Evolutionary conservation across 2,888 invertebrate genomes (phyloP).

Genomic region (Limenitis camilla): DNA sequence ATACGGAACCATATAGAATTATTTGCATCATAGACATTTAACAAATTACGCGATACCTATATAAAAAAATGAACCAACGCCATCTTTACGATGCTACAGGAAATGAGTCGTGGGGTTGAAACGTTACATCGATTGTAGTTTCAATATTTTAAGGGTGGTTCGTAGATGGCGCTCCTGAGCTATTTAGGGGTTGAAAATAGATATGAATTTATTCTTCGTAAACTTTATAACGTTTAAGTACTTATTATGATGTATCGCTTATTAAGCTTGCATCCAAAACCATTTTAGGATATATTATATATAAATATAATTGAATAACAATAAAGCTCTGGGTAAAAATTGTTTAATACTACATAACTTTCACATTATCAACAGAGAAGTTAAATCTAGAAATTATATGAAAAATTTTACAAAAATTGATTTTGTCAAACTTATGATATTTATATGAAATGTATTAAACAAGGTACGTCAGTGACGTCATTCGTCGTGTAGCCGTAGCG

Average conservation of each 20-base stretch:
- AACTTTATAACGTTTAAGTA: neutral
- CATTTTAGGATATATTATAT: too few relatives aligned
- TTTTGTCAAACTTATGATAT: too few relatives aligned
- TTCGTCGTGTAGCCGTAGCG: neutral
- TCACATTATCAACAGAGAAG: too few relatives aligned
- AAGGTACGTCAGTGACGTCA: slow-evolving; percentile 1
- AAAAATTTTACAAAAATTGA: too few relatives aligned
- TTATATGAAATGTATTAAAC: too few relatives aligned
- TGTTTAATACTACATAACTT: too few relatives aligned
- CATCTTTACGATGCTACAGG: slow-evolving; percentile 35
- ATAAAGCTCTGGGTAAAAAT: too few relatives aligned
- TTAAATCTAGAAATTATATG: too few relatives aligned
- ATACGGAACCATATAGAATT: too few relatives aligned
- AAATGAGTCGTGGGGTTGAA: slow-evolving; percentile 25
- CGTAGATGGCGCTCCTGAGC: slow-evolving; percentile 42
- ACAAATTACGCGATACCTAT: neutral
- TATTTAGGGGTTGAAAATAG: slow-evolving; percentile 4
- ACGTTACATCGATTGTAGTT: slow-evolving; percentile 39
- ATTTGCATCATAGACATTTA: neutral
- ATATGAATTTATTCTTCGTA: neutral
- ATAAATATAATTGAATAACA: too few relatives aligned
- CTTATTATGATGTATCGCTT: too few relatives aligned
- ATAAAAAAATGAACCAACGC: slow-evolving; percentile 29
- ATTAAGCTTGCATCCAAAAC: too few relatives aligned
- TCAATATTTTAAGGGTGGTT: slow-evolving; percentile 35